Conservation (phyloP, 92 coral and sea anemone species). For the Epizoanthus stellaris region DNA sequence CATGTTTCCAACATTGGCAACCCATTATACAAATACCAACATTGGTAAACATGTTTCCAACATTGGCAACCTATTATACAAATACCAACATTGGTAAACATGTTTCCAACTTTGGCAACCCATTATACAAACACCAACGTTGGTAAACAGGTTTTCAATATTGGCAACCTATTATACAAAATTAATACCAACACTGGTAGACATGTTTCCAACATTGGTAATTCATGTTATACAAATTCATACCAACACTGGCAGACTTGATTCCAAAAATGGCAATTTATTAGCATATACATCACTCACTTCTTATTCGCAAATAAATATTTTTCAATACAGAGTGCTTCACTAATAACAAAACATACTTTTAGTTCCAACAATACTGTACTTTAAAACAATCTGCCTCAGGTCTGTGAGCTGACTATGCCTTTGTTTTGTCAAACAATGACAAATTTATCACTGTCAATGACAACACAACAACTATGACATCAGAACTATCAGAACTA, state of each 20-base stretch:
- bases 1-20: not conserved
- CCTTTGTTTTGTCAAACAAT: not conserved
- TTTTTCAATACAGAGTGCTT: not conserved
- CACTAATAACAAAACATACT: not conserved
- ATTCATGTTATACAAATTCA: not conserved
- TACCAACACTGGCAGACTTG: not conserved
- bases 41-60: not conserved
- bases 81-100: too few species aligned
- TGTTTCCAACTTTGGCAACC: not conserved
- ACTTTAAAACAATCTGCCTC: not conserved
- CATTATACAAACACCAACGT: not conserved
- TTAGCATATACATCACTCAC: not conserved
- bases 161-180: not conserved
- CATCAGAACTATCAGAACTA: not conserved
- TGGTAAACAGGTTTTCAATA: conserved; percentile 15
- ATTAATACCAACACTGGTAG: conserved; percentile 29
- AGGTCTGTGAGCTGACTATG: not conserved
- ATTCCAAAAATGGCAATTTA: not conserved
- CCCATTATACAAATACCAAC: not conserved
- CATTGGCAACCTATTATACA: too few species aligned
- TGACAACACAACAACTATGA: not conserved
- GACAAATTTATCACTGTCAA: not conserved
- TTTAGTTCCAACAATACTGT: not conserved
- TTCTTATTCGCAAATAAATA: not conserved
- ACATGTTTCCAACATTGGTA: conserved; percentile 39